Conservation (phyloP, 2,113 vertebrate genomes). For the Sebastes fasciatus region DNA sequence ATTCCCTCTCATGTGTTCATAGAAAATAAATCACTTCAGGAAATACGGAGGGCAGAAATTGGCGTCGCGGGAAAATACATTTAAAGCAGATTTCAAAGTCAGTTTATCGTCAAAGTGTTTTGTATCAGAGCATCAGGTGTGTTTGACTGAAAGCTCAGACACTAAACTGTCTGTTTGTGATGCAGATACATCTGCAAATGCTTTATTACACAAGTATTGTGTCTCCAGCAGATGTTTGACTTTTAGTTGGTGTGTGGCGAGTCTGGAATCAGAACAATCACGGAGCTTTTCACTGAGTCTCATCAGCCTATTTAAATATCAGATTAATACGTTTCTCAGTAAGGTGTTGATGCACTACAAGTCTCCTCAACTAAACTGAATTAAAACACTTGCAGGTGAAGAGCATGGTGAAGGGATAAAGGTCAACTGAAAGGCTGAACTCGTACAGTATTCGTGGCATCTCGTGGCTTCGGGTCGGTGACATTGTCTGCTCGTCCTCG, state of each 20-base stretch:
- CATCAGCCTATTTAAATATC: not conserved
- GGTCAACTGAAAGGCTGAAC: not conserved
- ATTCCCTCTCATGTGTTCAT: not conserved
- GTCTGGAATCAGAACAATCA: not conserved
- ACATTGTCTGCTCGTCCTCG: conserved; percentile 14
- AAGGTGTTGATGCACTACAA: no score
- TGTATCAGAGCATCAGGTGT: not conserved
- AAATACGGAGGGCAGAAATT: not conserved
- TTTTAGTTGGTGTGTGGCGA: not conserved
- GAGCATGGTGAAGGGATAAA: not conserved
- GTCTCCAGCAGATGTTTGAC: not conserved
- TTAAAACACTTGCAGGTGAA: not conserved
- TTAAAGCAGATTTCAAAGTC: not conserved
- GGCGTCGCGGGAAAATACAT: not conserved
- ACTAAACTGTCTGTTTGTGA: not conserved
- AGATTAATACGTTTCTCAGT: not conserved
- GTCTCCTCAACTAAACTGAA: no score
- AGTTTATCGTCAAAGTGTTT: not conserved
- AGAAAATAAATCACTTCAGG: not conserved
- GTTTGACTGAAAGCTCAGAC: conserved; percentile 2
- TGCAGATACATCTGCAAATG: conserved; percentile 1
- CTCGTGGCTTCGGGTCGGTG: conserved; percentile 5
- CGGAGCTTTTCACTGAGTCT: not conserved
- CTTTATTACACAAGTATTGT: conserved; percentile 9
- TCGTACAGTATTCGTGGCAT: not conserved